Evolutionary conservation across 2,888 invertebrate species (phyloP), one percentile per base, ranked within the genome.

Genomic region (Geotrupes spiniger): DNA sequence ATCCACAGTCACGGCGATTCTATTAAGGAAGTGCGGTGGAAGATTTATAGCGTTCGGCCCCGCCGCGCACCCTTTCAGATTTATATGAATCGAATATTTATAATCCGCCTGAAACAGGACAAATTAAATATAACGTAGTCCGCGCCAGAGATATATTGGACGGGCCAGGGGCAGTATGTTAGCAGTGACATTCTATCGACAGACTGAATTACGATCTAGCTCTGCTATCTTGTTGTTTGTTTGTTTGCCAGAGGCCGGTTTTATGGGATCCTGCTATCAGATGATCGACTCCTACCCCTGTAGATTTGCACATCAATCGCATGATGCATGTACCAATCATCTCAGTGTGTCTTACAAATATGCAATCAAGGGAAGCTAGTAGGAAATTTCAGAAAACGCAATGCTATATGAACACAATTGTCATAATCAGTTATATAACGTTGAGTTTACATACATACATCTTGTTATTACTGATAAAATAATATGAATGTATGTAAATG

Each of bases 71-170:
- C 60, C 59, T 54, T 54, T 54, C 58, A 63, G 66, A 68, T 68
- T 66, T 67, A 66, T 68, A 65, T 66, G 62, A 65, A 65, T 64
- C 61, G 67, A 66, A 68, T 68, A 68, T 68, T 66, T 68, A 67
- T 67, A 68, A 68, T 68, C 66, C 59, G 57, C 54, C 52, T 54
- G 60, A 59, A 61, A 63, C 62, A 56, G 64, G 62, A 62, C 63
- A 63, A 66, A 68, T 68, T 68, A 68, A 66, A 68, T 66, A 63
- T 65, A 65, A 60, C 59, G 61, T 58, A 54, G 59, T 60, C 59
- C 58, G 52, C 49, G 43, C 41, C 41, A 45, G 52, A 49, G 12
- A 27, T 45, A 38, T 39, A 27, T 45, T 48, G 36, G 36, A 41
- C 14, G 36, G 25, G 31, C 15, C 8, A 29, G 36, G 43, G 36